Evolutionary conservation across 1,140 invertebrate genomes (phyloP).

Genomic region (Megathymus violae): DNA sequence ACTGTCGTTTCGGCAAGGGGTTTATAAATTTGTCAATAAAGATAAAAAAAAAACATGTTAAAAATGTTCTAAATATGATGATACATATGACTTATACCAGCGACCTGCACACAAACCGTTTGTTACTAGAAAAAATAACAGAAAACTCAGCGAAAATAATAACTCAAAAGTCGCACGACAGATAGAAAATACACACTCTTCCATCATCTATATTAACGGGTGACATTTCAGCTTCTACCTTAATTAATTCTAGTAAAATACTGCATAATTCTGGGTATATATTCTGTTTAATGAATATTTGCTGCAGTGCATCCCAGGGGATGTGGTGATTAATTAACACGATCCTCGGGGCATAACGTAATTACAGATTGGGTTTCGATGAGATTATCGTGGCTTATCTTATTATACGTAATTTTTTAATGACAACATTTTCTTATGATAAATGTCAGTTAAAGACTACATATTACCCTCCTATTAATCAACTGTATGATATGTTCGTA

Average conservation of each 20-base stretch:
- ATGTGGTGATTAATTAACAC: conserved; percentile 40
- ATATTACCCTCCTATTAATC: no score
- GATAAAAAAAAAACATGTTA: no score
- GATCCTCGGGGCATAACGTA: conserved; percentile 30
- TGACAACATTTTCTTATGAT: no score
- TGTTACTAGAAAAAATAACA: no score
- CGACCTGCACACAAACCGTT: no score
- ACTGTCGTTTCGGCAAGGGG: no score
- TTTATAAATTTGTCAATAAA: no score
- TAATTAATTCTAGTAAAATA: conserved; percentile 34
- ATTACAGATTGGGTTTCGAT: conserved; percentile 26
- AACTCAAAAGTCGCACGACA: background rate
- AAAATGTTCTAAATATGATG: no score
- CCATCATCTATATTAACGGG: conserved; percentile 18
- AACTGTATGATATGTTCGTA: no score
- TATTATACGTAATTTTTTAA: background rate
- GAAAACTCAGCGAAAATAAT: background rate
- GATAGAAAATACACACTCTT: background rate
- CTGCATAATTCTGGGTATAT: conserved; percentile 25
- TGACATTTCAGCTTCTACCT: conserved; percentile 7
- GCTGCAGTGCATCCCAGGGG: conserved; percentile 32
- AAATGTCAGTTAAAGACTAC: no score
- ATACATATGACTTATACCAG: no score
- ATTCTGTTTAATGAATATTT: conserved; percentile 32
- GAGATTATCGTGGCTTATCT: conserved; percentile 10